phyloP scores from a whole-genome alignment of 2,797 vertebrate genomes.

The Dendrocincla tyrannina region DNA sequence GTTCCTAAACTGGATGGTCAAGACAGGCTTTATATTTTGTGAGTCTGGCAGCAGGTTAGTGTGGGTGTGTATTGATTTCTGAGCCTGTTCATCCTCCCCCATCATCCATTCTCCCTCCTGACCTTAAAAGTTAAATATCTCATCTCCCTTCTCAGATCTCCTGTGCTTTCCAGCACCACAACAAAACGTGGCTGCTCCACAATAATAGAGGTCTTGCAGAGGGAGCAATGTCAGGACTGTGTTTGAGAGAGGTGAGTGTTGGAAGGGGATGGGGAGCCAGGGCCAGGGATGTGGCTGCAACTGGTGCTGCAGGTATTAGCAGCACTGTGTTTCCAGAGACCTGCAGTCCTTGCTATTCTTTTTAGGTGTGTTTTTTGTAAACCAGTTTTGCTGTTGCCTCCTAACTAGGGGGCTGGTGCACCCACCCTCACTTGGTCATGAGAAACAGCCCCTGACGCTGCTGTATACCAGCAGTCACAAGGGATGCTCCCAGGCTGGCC shows the following conservation, averaged over 20 bases:
- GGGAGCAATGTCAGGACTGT: background rate
- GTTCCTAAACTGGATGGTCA: background rate
- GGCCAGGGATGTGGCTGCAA: background rate
- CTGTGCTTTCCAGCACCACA: background rate
- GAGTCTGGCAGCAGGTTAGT: background rate
- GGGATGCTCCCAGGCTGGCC: background rate
- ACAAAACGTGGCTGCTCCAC: background rate
- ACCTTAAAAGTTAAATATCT: background rate
- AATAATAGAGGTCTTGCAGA: background rate
- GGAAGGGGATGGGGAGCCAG: background rate
- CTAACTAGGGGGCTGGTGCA: background rate
- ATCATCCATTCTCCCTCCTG: background rate
- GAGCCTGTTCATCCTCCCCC: background rate
- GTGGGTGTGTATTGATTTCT: background rate
- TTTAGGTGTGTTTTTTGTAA: background rate
- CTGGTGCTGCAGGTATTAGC: background rate
- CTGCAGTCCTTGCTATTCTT: background rate
- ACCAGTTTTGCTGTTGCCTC: background rate
- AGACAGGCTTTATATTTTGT: background rate
- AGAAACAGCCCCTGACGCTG: background rate
- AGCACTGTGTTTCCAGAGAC: background rate
- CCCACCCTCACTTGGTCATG: background rate
- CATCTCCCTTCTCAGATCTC: background rate
- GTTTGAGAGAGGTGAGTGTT: background rate
- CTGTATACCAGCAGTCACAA: background rate